Base-by-base conservation (phyloP, 2,888 invertebrate species). In the Mechanitis mazaeus region DNA sequence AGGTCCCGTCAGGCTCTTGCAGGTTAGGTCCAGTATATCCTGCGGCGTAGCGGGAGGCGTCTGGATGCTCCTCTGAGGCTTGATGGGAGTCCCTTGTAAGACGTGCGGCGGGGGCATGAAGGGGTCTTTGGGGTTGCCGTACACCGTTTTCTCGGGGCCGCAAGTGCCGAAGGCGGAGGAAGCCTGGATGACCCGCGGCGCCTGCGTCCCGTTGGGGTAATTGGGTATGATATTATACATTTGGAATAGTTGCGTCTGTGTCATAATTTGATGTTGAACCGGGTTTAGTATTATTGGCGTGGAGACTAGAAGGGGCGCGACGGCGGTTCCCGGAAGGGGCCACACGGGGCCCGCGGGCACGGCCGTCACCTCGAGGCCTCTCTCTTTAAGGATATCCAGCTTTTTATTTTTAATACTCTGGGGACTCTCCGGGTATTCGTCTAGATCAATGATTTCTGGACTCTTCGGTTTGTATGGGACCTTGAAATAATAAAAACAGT, bases 351-450 rank as follows among this genome's bases (percentile, higher is more conserved):
- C 78, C 38, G 86, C 80, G 33, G 90, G 85, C 0, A 95, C 91
- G 0, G 95, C 93, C 0, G 95, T 95, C 1, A 95, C 95, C 75
- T 95, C 95, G 3, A 95, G 82, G 0, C 95, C 95, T 12, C 94
- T 92, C 72, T 95, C 94, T 63, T 94, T 93, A 47, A 95, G 85
- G 54, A 95, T 94, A 69, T 95, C 95, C 6, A 95, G 85, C 73
- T 94, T 95, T 67, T 93, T 92, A 80, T 94, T 94, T 67, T 94
- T 92, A 12, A 86, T 75, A 0, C 80, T 76, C 61, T 87, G 87
- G 0, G 87, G 90, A 58, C 85, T 87, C 58, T 90, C 90, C 0
- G 90, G 90, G 69, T 91, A 91, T 50, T 90, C 87, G 74, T 93
- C 94, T 7, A 93, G 79, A 71, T 93, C 92, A 59, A 93, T 93